Conservation (phyloP, 2,888 invertebrate genomes). For the Drosophila gaucha region DNA sequence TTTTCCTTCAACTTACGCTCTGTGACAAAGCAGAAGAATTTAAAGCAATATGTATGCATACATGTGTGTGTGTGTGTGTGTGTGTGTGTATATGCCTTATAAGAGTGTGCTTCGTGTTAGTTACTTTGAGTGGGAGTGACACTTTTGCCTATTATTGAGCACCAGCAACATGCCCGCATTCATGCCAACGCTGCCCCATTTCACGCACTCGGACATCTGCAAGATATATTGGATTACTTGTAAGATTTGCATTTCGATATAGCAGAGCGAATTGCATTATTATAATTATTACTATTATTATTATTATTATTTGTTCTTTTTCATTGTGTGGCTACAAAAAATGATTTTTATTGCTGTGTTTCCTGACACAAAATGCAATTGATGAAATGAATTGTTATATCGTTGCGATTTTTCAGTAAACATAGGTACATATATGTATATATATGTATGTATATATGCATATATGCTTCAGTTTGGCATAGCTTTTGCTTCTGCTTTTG, state of each 20-base stretch:
- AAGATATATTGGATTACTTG: constrained; percentile 83
- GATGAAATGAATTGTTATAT: constrained; percentile 25
- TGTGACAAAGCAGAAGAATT: constrained; percentile 23
- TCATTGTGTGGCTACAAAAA: not conserved
- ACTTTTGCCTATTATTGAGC: constrained; percentile 85
- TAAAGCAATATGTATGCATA: constrained; percentile 21
- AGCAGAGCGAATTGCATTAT: not conserved
- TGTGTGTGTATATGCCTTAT: constrained; percentile 15
- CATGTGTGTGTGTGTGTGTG: constrained; percentile 16
- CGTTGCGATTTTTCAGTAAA: not conserved
- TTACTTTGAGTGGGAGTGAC: constrained; percentile 68
- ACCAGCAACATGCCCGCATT: constrained; percentile 89
- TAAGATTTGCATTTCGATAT: constrained; percentile 59
- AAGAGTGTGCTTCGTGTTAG: constrained; percentile 29
- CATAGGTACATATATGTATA: not conserved
- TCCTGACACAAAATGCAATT: constrained; percentile 26
- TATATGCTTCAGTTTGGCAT: not conserved
- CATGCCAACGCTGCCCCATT: constrained; percentile 90
- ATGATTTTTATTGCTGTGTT: constrained; percentile 1
- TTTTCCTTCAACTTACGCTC: constrained; percentile 1
- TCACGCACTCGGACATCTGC: constrained; percentile 89
- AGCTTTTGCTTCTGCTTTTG: not conserved
- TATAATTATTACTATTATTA: not conserved
- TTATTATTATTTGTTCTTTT: not conserved
- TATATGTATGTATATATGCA: not conserved